Evolutionary conservation across 2,797 vertebrate genomes (phyloP), one percentile per base, ranked within the genome.

Genomic region (Aythya fuligula): DNA sequence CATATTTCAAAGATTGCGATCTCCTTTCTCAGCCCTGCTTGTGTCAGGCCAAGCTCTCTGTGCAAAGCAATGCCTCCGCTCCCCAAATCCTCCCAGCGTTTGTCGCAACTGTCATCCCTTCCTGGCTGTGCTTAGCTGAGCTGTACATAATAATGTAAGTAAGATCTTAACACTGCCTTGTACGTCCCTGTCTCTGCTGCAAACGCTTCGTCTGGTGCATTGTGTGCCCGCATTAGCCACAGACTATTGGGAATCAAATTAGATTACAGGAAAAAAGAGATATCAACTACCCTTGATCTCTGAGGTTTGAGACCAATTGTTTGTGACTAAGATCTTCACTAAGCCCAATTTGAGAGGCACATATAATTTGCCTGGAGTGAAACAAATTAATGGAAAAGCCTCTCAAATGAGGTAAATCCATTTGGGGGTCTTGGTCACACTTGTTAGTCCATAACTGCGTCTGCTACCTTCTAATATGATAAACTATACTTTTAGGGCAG

Each of bases 351-450:
- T 95, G 96, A 95, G 92, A 95, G 96, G 93, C 96, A 95, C 77
- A 53, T 73, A 96, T 92, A 96, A 96, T 95, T 94, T 92, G 90
- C 96, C 95, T 94, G 94, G 93, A 95, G 95, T 96, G 96, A 97
- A 93, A 95, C 90, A 96, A 96, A 96, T 95, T 95, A 97, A 94
- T 95, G 92, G 96, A 94, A 96, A 97, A 97, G 92, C 95, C 92
- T 94, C 93, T 97, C 92, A 96, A 95, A 97, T 76, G 95, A 97
- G 90, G 88, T 79, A 92, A 97, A 96, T 95, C 95, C 90, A 95
- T 95, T 96, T 79, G 60, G 95, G 95, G 92, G 67, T 84, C 95
- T 90, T 64, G 93, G 88, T 78, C 90, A 79, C 0, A 64, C 93
- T 87, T 94, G 74, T 90, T 95, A 93, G 84, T 85, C 80, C 67